These are phyloP conservation scores for Callopanchax toddi DNA, from an alignment of 2,113 vertebrate genomes.

Conservation along the genomic window DNA sequence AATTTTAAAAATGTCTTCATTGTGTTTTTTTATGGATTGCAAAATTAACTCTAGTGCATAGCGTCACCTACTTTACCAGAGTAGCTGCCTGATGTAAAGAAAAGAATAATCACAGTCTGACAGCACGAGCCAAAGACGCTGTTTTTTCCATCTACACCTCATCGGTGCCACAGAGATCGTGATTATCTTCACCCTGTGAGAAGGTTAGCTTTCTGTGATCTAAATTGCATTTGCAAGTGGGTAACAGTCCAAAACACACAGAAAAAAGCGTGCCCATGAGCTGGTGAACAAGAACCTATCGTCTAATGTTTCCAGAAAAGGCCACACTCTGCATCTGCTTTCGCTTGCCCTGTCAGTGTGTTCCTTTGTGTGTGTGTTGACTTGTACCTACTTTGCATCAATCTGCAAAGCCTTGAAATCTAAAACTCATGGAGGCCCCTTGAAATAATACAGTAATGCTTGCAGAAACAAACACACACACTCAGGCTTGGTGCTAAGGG, in stretches of 20 bases:
- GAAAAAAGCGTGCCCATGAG: neutral
- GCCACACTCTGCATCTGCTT: constrained; percentile 26
- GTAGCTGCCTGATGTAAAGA: neutral
- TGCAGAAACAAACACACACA: constrained; percentile 33
- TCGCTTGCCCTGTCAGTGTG: constrained; percentile 55
- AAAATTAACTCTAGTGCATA: neutral
- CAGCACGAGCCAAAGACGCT: neutral
- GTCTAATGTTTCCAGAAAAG: constrained; percentile 36
- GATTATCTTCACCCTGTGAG: neutral
- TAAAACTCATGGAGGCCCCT: constrained; percentile 60
- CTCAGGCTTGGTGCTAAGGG: constrained; percentile 23
- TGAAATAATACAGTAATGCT: constrained; percentile 47
- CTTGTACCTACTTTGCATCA: constrained; percentile 66
- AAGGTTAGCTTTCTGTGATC: neutral
- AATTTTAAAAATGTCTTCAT: neutral
- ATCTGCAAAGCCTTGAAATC: constrained; percentile 69
- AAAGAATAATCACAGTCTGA: neutral
- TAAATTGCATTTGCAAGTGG: neutral
- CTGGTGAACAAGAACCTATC: neutral
- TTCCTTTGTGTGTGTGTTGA: constrained; percentile 36
- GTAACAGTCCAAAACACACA: neutral
- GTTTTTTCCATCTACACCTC: too few species aligned
- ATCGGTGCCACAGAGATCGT: neutral
- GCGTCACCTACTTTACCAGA: neutral
- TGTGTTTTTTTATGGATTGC: neutral